phyloP scores from a whole-genome alignment of 2,888 invertebrate species.

The Flabesymbios commensalis region DNA sequence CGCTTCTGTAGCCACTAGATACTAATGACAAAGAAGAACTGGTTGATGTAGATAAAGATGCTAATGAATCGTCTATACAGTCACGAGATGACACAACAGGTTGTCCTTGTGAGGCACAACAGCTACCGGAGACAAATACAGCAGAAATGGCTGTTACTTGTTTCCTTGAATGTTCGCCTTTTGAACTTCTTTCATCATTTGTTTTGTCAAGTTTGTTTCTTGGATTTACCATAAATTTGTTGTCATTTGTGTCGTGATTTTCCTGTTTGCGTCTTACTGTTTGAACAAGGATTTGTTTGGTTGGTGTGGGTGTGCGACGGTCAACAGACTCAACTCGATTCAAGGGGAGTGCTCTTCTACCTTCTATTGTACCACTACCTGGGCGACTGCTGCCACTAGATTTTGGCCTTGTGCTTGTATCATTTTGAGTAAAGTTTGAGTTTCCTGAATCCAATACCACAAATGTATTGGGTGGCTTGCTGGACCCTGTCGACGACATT shows the following conservation, averaged over 20 bases:
- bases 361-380: background rate
- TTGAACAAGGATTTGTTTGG: conserved; percentile 3
- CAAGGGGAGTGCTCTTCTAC: background rate
- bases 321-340: background rate
- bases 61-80: too few species aligned
- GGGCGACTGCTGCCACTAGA: too few species aligned
- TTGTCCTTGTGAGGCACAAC: too few species aligned
- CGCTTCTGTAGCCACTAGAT: background rate
- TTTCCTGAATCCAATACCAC: too few species aligned
- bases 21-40: background rate
- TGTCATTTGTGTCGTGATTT: background rate
- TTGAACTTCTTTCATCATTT: background rate
- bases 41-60: background rate
- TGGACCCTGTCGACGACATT: too few species aligned
- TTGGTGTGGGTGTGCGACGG: conserved; percentile 6
- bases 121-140: too few species aligned
- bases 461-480: too few species aligned
- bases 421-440: too few species aligned
- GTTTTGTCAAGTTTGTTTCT: background rate
- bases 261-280: conserved; percentile 2
- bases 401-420: too few species aligned
- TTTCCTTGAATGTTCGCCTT: too few species aligned
- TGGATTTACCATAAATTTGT: conserved; percentile 56
- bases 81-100: too few species aligned
- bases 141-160: background rate